Evolutionary conservation across 92 coral and sea anemone species (phyloP).

Genomic region (Epizoanthus fatuus): DNA sequence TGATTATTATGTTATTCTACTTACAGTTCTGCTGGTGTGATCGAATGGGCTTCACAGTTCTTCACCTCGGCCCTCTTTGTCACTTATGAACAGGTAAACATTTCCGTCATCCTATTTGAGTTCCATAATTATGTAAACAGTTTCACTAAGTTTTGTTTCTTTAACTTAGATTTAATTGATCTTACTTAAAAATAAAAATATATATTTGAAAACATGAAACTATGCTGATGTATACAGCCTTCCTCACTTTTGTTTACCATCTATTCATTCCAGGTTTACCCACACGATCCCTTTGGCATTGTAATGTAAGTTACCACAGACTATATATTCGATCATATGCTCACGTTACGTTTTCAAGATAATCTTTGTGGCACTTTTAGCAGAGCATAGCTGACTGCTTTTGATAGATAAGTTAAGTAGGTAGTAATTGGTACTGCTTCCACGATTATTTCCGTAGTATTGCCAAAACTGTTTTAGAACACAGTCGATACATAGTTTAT

Average conservation of each 20-base stretch:
- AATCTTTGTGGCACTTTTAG: background rate
- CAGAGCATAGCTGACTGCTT: too few relatives aligned
- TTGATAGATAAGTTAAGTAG: too few relatives aligned
- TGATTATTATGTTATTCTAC: too few relatives aligned
- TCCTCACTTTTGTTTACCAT: too few relatives aligned
- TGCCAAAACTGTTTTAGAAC: too few relatives aligned
- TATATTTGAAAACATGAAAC: background rate
- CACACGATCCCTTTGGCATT: slow-evolving; percentile 84
- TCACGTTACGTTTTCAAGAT: background rate
- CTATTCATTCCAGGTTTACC: slow-evolving; percentile 61
- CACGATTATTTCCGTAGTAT: too few relatives aligned
- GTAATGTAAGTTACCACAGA: slow-evolving; percentile 74
- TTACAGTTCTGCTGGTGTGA: slow-evolving; percentile 75
- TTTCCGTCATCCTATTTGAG: background rate
- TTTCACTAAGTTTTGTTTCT: background rate
- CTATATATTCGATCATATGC: background rate
- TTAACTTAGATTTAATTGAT: too few relatives aligned
- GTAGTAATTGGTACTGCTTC: too few relatives aligned
- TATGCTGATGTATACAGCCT: too few relatives aligned
- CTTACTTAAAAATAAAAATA: background rate
- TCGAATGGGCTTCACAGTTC: slow-evolving; percentile 76
- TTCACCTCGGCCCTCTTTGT: slow-evolving; percentile 81
- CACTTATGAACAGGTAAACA: slow-evolving; percentile 83
- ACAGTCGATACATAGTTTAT: too few relatives aligned
- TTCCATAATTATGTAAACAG: background rate